Base-by-base conservation (phyloP, 2,888 invertebrate species). In the Ypsolopha sequella region DNA sequence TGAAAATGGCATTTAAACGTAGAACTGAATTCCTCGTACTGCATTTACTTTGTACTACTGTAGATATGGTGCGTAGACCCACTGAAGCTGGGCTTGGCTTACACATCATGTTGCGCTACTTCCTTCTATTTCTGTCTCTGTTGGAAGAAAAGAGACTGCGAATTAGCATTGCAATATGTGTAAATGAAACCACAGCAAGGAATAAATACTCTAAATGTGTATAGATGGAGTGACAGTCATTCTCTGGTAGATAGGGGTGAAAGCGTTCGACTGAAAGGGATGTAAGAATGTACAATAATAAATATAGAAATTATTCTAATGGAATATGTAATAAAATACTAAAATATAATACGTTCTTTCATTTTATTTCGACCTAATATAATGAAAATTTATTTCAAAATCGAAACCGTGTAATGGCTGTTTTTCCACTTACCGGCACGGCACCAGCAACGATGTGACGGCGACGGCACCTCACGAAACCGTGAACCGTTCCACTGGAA, bases 291-390 rank as follows among this genome's bases (percentile, higher is more conserved):
- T 79, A 80, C 77, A 75, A 78, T 74, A 76, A 75, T 74, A 80
- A 77, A 71, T 45, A 80, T 84, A 85, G 82, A 80, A 79, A 71
- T 72, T 86, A 87, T 86, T 86, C 85, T 85, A 86, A 76, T 85
- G 85, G 84, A 85, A 86, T 85, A 86, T 86, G 82, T 86, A 86
- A 87, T 86, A 81, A 86, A 80, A 75, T 71, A 68, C 72, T 72
- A 73, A 76, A 84, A 81, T 73, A 61, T 47, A 47, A 13, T 36
- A n/a, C 2, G n/a, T 33, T 41, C 14, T 47, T 47, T 55, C 13
- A 51, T 41, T 48, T 50, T 50, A 35, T 34, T 50, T 51, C 13
- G 33, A 8, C 14, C 14, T 13, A 9, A 44, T 13, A 13, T 24
- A 3, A 2, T 24, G 24, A 4, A 24, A 2, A 24, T 24, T n/a